Evolutionary conservation across 1,140 invertebrate species (phyloP).

Genomic region (Ostrea edulis): DNA sequence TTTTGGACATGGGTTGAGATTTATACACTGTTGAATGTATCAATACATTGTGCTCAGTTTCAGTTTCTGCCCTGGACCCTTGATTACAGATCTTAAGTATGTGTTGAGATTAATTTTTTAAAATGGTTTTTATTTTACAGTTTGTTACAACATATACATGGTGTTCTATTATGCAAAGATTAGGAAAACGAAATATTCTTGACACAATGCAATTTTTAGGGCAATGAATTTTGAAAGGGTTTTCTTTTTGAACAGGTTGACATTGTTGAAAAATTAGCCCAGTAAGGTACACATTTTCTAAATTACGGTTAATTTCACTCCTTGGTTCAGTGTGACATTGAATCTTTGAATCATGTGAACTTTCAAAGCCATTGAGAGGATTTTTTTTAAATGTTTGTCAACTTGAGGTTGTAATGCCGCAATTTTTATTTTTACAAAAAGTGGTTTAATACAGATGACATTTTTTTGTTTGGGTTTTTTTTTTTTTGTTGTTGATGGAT

Average conservation of each 20-base stretch:
- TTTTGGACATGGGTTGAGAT: conserved; percentile 11
- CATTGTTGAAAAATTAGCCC: not conserved
- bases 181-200: not conserved
- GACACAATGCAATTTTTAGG: not conserved
- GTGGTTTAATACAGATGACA: not conserved
- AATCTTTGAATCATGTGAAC: not conserved
- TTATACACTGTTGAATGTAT: conserved; percentile 18
- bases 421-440: not conserved
- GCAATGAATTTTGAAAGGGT: not conserved
- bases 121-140: not conserved
- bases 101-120: conserved; percentile 13
- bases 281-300: not conserved
- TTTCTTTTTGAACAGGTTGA: not conserved
- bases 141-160: not conserved
- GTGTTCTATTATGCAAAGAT: not conserved
- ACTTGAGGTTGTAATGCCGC: not conserved
- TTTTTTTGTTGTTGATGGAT: too few relatives aligned
- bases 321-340: not conserved
- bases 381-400: not conserved
- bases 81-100: not conserved
- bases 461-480: not conserved
- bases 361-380: not conserved
- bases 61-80: not conserved
- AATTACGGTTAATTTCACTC: not conserved
- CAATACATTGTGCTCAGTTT: conserved; percentile 23